Conservation (phyloP, 2,113 vertebrate species). For the Erythrolamprus reginae region DNA sequence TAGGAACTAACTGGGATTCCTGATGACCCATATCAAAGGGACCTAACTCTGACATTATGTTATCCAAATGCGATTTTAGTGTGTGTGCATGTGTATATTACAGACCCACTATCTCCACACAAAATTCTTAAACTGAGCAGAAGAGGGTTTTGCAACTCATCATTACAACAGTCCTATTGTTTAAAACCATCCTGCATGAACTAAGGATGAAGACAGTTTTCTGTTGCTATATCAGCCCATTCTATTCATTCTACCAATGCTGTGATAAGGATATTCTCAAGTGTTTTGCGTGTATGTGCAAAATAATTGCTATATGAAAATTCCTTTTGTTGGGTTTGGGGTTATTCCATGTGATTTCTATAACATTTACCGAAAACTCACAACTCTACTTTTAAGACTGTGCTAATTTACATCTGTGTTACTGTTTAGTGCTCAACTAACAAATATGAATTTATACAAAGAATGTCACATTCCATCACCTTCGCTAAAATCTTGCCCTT, state of each 20-base stretch:
- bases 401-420: conserved; percentile 27
- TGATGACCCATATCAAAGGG: too few relatives aligned
- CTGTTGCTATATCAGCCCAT: background rate
- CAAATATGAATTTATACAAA: background rate
- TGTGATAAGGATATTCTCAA: background rate
- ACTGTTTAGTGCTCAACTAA: background rate
- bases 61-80: too few relatives aligned
- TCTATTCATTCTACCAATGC: background rate
- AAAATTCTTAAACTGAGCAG: background rate
- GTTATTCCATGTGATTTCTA: background rate
- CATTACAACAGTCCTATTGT: background rate
- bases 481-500: conserved; percentile 3
- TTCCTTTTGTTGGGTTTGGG: background rate
- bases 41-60: too few relatives aligned
- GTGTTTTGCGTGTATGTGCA: background rate
- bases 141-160: background rate
- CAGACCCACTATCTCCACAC: background rate
- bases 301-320: background rate
- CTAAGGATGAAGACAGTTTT: background rate
- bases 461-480: background rate
- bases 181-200: background rate
- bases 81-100: too few relatives aligned
- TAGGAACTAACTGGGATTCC: too few relatives aligned
- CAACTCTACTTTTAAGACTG: rapidly evolving
- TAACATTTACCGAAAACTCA: background rate